Percentiles rank a stretch among this genome's conserved stretches.
These are phyloP conservation scores for Eurystomus glaucurus DNA, from an alignment of 2,797 vertebrate genomes.

Conservation along the genomic window DNA sequence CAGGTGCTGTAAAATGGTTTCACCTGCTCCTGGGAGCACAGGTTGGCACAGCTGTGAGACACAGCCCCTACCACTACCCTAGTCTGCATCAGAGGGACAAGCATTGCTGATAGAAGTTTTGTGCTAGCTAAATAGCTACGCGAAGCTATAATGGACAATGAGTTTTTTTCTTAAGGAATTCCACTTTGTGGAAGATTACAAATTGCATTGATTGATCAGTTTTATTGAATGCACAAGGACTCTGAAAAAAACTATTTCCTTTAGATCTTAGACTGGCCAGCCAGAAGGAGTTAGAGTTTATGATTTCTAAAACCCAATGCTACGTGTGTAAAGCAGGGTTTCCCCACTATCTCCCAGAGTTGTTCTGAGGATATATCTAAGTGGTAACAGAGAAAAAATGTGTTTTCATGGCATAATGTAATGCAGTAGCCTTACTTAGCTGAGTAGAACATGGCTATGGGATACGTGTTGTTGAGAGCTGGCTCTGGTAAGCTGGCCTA, in stretches of 20 bases:
- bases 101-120: background rate
- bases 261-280: background rate
- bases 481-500: accelerated
- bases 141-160: background rate
- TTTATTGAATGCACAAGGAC: background rate
- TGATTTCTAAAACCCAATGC: background rate
- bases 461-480: background rate
- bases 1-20: background rate
- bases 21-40: background rate
- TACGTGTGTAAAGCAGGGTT: background rate
- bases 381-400: background rate
- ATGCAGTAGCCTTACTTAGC: background rate
- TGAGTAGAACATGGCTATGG: background rate
- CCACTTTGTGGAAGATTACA: background rate
- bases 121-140: background rate
- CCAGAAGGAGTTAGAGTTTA: background rate
- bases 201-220: background rate
- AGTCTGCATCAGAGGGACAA: background rate
- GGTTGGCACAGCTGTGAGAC: background rate
- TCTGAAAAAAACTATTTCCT: background rate
- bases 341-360: background rate
- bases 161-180: background rate
- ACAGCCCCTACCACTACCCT: background rate
- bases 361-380: background rate
- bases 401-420: background rate